phyloP scores from a whole-genome alignment of 2,888 invertebrate genomes.

The Philonicus albiceps region DNA sequence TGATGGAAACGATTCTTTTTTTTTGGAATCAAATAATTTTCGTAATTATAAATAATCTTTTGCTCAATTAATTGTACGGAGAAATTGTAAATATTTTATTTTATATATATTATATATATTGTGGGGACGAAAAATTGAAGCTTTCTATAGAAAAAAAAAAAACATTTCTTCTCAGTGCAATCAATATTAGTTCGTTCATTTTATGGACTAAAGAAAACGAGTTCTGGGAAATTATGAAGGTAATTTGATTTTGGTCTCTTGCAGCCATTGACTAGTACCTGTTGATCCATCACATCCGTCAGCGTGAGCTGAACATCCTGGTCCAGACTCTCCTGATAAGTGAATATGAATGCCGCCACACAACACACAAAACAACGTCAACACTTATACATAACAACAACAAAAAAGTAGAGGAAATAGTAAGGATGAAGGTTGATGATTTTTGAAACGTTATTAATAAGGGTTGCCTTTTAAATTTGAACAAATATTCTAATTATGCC shows the following conservation, averaged over 20 bases:
- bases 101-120: neutral
- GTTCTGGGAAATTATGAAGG: neutral
- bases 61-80: neutral
- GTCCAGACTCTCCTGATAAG: constrained; percentile 76
- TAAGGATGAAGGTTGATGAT: constrained; percentile 4
- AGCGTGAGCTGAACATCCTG: constrained; percentile 90
- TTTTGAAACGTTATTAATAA: neutral
- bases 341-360: constrained; percentile 65
- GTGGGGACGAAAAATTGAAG: constrained; percentile 12
- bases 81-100: neutral
- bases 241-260: constrained; percentile 46
- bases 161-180: constrained; percentile 15
- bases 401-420: constrained; percentile 25
- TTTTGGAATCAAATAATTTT: neutral
- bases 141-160: constrained; percentile 28
- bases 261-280: constrained; percentile 67
- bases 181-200: constrained; percentile 1
- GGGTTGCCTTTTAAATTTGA: neutral
- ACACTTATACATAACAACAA: constrained; percentile 47
- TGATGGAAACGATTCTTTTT: constrained; percentile 44
- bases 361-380: constrained; percentile 66
- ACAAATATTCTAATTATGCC: neutral
- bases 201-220: constrained; percentile 16
- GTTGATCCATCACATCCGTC: constrained; percentile 94
- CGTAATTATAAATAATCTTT: neutral